Evolutionary conservation across 2,113 vertebrate species (phyloP).

Genomic region (Murina feae): DNA sequence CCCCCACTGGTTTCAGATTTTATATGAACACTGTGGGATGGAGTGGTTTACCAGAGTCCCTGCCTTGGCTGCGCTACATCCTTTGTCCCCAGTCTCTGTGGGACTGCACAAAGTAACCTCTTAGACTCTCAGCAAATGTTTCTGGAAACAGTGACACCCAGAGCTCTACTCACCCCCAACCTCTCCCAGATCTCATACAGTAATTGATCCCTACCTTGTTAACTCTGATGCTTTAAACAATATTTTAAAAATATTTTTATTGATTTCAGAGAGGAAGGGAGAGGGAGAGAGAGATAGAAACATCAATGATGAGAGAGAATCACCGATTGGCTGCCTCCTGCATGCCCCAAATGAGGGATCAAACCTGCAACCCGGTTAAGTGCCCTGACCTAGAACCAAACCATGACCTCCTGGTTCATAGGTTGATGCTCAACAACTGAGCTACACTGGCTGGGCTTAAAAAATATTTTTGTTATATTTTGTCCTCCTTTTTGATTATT

Average conservation of each 20-base stretch:
- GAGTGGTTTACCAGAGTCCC: not conserved
- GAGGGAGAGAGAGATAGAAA: not conserved
- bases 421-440: too few relatives aligned
- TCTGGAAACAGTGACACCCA: not conserved
- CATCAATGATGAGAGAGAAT: not conserved
- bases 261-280: not conserved
- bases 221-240: not conserved
- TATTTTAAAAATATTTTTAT: not conserved
- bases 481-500: not conserved
- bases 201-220: not conserved
- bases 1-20: not conserved
- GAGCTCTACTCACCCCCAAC: not conserved
- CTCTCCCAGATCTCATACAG: not conserved
- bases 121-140: not conserved
- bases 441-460: too few relatives aligned
- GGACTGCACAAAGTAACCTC: not conserved
- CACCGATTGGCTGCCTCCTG: too few relatives aligned
- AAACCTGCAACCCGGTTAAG: too few relatives aligned
- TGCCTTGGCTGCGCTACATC: not conserved
- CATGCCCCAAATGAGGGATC: too few relatives aligned
- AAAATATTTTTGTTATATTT: not conserved
- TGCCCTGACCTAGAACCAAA: too few relatives aligned
- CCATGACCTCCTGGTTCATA: too few relatives aligned
- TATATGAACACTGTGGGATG: not conserved
- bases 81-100: not conserved